A percentile compares a stretch with the other conserved stretches of the same genome.
Conservation (phyloP, 2,888 invertebrate species). For the Rhingia campestris region DNA sequence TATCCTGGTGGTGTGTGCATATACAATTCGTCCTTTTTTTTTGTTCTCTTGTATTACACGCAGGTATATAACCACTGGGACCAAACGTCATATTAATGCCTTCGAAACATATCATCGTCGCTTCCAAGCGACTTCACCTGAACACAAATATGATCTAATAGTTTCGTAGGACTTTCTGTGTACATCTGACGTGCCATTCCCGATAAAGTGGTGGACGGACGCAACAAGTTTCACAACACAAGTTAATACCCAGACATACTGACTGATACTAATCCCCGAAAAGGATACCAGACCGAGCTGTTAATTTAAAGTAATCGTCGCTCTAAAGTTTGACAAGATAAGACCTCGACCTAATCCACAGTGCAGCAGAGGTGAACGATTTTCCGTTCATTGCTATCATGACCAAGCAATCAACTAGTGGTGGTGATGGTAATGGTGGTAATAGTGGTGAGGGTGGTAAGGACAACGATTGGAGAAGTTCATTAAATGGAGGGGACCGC, state of each 20-base stretch:
- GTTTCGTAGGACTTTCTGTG: conserved; percentile 64
- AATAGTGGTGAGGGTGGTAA: conserved; percentile 6
- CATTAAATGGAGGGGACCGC: conserved; percentile 39
- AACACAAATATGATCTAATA: conserved; percentile 69
- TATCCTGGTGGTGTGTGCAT: neutral
- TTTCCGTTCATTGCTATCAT: conserved; percentile 60
- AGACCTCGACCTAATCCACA: conserved; percentile 2
- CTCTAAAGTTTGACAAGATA: conserved; percentile 36
- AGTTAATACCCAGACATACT: conserved; percentile 11
- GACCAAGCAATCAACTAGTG: conserved; percentile 72
- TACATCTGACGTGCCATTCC: conserved; percentile 72
- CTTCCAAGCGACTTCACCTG: conserved; percentile 55
- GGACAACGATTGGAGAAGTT: conserved; percentile 34
- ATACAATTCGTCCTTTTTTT: conserved; percentile 33
- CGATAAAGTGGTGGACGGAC: conserved; percentile 36
- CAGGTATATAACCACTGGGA: conserved; percentile 53
- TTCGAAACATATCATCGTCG: conserved; percentile 55
- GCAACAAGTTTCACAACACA: conserved; percentile 56
- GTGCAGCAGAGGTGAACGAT: conserved; percentile 18
- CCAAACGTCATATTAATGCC: conserved; percentile 68
- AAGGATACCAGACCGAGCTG: conserved; percentile 19
- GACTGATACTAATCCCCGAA: neutral
- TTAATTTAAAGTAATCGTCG: conserved; percentile 43
- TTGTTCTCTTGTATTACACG: conserved; percentile 17
- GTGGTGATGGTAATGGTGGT: conserved; percentile 5